These are phyloP conservation scores for Coracopsis vasa DNA, from an alignment of 2,113 vertebrate species.

Conservation along the genomic window DNA sequence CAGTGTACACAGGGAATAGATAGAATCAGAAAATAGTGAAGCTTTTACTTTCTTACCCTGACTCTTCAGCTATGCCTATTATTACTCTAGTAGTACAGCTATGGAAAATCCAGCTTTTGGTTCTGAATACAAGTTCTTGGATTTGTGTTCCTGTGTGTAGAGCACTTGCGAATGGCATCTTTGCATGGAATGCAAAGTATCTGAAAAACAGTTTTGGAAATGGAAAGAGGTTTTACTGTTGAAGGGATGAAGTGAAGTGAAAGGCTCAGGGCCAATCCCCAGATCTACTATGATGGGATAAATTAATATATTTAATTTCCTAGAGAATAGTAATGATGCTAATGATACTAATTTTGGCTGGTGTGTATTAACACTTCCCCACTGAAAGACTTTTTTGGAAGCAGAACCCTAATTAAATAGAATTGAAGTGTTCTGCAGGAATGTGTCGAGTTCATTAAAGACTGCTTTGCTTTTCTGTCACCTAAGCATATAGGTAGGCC, in stretches of 20 bases:
- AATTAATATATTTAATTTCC: background rate
- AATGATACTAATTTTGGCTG: background rate
- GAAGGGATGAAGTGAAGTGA: background rate
- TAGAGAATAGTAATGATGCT: background rate
- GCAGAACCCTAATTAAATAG: background rate
- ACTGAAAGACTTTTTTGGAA: background rate
- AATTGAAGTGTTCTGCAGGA: background rate
- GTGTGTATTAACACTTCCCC: background rate
- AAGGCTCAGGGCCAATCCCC: background rate
- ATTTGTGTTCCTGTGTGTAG: background rate
- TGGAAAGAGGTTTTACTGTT: background rate
- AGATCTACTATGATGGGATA: background rate
- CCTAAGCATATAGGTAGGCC: background rate
- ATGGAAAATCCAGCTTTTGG: background rate
- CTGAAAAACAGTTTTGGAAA: background rate
- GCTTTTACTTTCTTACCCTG: background rate
- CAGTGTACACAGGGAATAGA: background rate
- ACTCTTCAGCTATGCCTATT: background rate
- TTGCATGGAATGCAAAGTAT: background rate
- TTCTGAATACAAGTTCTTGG: background rate
- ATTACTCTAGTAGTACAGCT: background rate
- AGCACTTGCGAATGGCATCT: background rate
- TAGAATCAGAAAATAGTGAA: background rate
- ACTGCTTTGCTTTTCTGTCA: background rate
- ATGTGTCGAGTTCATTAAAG: background rate